phyloP scores from a whole-genome alignment of 2,113 vertebrate genomes.

The Salvator merianae region DNA sequence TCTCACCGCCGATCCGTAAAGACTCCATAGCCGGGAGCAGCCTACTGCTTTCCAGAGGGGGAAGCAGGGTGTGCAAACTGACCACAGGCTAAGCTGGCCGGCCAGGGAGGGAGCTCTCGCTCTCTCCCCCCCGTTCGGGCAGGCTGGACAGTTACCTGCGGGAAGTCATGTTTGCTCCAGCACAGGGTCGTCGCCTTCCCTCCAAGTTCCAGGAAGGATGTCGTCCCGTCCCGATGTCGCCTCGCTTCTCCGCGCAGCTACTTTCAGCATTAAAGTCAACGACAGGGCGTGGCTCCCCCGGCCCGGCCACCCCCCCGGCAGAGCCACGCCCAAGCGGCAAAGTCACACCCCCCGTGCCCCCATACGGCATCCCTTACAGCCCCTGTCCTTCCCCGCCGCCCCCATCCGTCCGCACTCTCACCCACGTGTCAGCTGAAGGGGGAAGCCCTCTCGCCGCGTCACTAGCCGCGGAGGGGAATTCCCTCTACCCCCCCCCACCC shows the following conservation, averaged over 20 bases:
- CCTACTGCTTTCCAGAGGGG: neutral
- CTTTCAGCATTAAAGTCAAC: too few relatives aligned
- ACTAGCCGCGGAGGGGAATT: slow-evolving; percentile 18
- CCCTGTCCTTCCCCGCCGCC: too few relatives aligned
- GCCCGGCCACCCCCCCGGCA: too few relatives aligned
- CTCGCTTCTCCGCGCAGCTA: too few relatives aligned
- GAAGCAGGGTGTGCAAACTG: too few relatives aligned
- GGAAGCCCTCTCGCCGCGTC: slow-evolving; percentile 20
- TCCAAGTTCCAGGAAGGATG: neutral
- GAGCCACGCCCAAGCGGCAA: too few relatives aligned
- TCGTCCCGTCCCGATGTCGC: too few relatives aligned
- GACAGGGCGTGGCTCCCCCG: neutral
- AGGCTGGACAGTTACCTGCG: slow-evolving; percentile 77
- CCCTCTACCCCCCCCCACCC: slow-evolving; percentile 17
- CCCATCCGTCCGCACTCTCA: neutral
- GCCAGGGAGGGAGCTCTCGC: too few relatives aligned
- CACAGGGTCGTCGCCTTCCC: slow-evolving; percentile 52
- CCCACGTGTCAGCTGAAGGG: slow-evolving; percentile 24
- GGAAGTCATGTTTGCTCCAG: slow-evolving; percentile 78
- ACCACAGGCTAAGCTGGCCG: too few relatives aligned
- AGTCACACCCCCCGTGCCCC: neutral
- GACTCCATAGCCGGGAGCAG: neutral
- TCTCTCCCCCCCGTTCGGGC: rapidly evolving
- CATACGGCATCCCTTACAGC: too few relatives aligned
- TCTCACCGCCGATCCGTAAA: neutral